Conservation (phyloP, 2,113 vertebrate species). For the Nibea coibor region DNA sequence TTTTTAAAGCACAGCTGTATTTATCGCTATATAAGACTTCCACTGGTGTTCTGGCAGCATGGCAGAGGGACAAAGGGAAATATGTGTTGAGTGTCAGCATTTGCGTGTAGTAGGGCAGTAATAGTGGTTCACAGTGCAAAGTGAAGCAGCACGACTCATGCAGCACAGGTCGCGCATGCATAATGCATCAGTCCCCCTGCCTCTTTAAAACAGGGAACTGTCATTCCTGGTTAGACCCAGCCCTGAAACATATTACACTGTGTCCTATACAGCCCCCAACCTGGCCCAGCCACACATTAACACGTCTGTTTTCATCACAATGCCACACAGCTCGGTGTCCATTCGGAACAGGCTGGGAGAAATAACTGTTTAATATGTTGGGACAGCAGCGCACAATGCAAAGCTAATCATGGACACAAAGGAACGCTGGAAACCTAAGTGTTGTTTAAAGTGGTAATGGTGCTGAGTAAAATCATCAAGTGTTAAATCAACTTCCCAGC, state of each 20-base stretch:
- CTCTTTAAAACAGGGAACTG: slow-evolving; percentile 71
- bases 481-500: background rate
- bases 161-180: slow-evolving; percentile 71
- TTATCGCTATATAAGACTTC: background rate
- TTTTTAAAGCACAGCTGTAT: slow-evolving; percentile 5
- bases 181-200: slow-evolving; percentile 69
- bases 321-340: slow-evolving; percentile 16
- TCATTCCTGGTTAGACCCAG: slow-evolving; percentile 69
- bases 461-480: background rate
- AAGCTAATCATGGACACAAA: slow-evolving; percentile 12
- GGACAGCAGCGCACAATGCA: slow-evolving; percentile 28
- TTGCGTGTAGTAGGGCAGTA: slow-evolving; percentile 18
- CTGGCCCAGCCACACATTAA: slow-evolving; percentile 62
- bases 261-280: slow-evolving; percentile 19
- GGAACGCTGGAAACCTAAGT: background rate
- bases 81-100: slow-evolving; percentile 29
- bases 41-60: slow-evolving; percentile 13
- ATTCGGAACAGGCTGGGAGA: slow-evolving; percentile 22
- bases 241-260: slow-evolving; percentile 42
- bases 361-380: slow-evolving; percentile 54
- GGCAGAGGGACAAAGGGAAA: slow-evolving; percentile 1
- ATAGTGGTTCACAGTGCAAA: slow-evolving; percentile 32
- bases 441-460: background rate
- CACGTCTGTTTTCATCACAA: slow-evolving; percentile 64
- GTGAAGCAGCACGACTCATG: slow-evolving; percentile 49